Evolutionary conservation across 2,888 invertebrate genomes (phyloP), one percentile per base, ranked within the genome.

Genomic region (Apantesis nais): DNA sequence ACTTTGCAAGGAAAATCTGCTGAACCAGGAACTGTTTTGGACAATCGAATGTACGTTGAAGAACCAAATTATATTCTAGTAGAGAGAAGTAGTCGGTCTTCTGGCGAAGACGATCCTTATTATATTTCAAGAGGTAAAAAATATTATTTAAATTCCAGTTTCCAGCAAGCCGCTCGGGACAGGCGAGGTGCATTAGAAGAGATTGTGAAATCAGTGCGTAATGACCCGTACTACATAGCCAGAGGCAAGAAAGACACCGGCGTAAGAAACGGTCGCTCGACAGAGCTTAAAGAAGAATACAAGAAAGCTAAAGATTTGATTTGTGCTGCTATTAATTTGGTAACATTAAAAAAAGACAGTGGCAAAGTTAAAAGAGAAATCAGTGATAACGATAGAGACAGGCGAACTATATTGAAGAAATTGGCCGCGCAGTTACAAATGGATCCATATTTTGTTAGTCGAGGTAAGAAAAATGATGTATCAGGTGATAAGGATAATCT

Each of bases 61-160:
- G 94, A 96, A 83, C 96, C 96, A 0, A 90, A 90, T 72, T 96
- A 93, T 86, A 91, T 96, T 78, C 76, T 96, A 70, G 90, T 96
- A 5, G 93, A 93, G 68, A 92, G 93, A 77, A 92, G 90, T 72
- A 90, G 94, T 71, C 91, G 94, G 64, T 92, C 93, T 25, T 93
- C 94, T 0, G 86, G 73, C 1, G 93, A 94, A 83, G 89, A 91
- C 12, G 95, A 94, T 73, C 95, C 94, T 2, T 94, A 85, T 73
- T 91, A 84, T 70, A 93, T 95, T 75, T 89, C 93, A 0, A 86
- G 94, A 77, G 92, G 95, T 52, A 91, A 93, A 80, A 93, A 93
- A 71, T 90, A 89, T 78, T 86, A 83, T 68, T 73, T 84, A 0
- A 85, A 86, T 58, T 76, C 78, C 69, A 87, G 81, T 66, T 77